phyloP scores from a whole-genome alignment of 2,888 invertebrate species.

The Agrotis exclamationis region DNA sequence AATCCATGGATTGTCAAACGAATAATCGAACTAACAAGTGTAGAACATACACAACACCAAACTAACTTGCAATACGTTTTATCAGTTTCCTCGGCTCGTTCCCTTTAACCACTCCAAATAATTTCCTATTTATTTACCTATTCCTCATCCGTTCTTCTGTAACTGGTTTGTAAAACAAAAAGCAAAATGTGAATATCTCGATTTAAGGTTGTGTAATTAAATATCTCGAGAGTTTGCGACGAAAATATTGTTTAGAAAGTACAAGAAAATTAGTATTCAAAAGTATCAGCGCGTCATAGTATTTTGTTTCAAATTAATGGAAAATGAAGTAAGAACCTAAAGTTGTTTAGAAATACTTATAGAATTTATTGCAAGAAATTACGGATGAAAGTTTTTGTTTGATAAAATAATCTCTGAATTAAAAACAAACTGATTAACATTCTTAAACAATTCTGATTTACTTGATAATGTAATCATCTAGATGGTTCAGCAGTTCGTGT shows the following conservation, averaged over 20 bases:
- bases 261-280: slow-evolving; percentile 4
- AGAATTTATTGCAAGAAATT: not conserved
- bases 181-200: slow-evolving; percentile 15
- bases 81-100: not conserved
- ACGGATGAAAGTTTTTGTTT: not conserved
- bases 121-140: slow-evolving; percentile 32
- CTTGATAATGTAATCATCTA: not conserved
- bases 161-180: slow-evolving; percentile 51
- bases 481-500: not conserved
- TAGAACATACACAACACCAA: not conserved
- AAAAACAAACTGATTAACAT: not conserved
- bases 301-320: slow-evolving; percentile 1
- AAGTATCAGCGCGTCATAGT: not conserved
- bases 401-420: not conserved
- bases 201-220: slow-evolving; percentile 3
- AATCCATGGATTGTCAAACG: too few relatives aligned
- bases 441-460: not conserved
- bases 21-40: too few relatives aligned
- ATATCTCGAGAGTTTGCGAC: not conserved
- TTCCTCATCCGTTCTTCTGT: slow-evolving; percentile 37
- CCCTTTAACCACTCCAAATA: slow-evolving; percentile 5
- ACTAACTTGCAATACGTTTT: not conserved
- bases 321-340: not conserved
- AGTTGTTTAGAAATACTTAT: not conserved
- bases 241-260: slow-evolving; percentile 5